phyloP scores from a whole-genome alignment of 2,888 invertebrate species.

The Allophyes oxyacanthae region DNA sequence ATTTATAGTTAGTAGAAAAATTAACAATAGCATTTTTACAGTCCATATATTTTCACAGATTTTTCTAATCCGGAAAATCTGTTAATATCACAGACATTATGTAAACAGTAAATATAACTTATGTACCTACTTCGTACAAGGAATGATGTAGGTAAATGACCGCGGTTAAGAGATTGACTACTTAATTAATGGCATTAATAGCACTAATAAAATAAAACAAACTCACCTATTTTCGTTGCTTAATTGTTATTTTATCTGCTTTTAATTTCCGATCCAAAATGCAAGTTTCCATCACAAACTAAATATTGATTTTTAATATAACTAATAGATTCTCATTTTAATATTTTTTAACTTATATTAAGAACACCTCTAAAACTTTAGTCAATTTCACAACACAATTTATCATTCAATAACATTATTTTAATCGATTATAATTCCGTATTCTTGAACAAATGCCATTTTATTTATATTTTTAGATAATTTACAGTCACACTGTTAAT shows the following conservation, averaged over 20 bases:
- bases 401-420: constrained; percentile 29
- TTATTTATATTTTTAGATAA: constrained; percentile 25
- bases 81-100: too few species aligned
- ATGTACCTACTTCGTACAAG: constrained; percentile 15
- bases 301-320: constrained; percentile 29
- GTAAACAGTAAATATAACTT: too few species aligned
- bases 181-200: neutral
- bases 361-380: constrained; percentile 46
- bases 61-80: too few species aligned
- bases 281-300: constrained; percentile 54
- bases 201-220: constrained; percentile 25
- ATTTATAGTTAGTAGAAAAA: too few species aligned
- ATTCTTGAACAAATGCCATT: constrained; percentile 19
- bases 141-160: constrained; percentile 18
- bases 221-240: constrained; percentile 49
- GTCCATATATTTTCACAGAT: too few species aligned
- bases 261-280: constrained; percentile 36
- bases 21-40: too few species aligned
- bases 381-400: constrained; percentile 51
- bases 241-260: constrained; percentile 45
- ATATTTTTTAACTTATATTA: constrained; percentile 44
- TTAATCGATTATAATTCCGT: constrained; percentile 31
- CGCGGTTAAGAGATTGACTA: neutral
- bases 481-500: constrained; percentile 32
- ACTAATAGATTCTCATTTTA: constrained; percentile 32